Conservation (phyloP, 1,140 invertebrate species). For the Euwallacea similis region DNA sequence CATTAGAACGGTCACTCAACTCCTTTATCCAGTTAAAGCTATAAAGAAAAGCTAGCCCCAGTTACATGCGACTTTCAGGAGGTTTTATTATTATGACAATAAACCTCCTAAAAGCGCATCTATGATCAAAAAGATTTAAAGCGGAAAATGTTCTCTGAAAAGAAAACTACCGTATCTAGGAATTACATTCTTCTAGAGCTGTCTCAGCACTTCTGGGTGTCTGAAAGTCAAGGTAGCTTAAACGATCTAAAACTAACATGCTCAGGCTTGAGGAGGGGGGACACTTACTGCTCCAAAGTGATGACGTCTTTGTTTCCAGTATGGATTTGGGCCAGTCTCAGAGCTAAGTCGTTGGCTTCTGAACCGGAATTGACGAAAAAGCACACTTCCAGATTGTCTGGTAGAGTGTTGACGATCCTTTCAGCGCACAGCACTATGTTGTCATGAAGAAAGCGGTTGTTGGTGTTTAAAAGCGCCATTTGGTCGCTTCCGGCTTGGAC, state of each 20-base stretch:
- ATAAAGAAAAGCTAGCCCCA: conserved; percentile 13
- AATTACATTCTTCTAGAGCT: background rate
- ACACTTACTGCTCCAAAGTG: conserved; percentile 92
- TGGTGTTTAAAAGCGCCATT: conserved; percentile 88
- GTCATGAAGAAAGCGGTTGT: conserved; percentile 94
- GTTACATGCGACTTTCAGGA: background rate
- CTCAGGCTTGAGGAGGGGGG: background rate
- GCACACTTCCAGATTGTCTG: conserved; percentile 83
- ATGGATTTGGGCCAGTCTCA: conserved; percentile 85
- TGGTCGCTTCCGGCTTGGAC: conserved; percentile 86
- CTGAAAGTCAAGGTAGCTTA: background rate
- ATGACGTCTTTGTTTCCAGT: conserved; percentile 89
- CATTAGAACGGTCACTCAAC: conserved; percentile 47
- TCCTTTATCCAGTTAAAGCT: conserved; percentile 25
- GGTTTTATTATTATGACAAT: background rate
- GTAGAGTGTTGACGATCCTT: conserved; percentile 79
- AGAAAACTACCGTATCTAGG: background rate
- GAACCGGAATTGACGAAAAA: conserved; percentile 99
- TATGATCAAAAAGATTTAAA: background rate
- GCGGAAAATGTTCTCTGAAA: conserved; percentile 7
- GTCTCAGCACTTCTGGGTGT: background rate
- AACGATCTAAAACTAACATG: background rate
- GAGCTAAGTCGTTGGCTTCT: conserved; percentile 96
- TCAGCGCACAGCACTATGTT: conserved; percentile 91
- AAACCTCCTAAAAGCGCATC: background rate